Conservation (phyloP, 2,113 vertebrate species). For the Plotosus lineatus region DNA sequence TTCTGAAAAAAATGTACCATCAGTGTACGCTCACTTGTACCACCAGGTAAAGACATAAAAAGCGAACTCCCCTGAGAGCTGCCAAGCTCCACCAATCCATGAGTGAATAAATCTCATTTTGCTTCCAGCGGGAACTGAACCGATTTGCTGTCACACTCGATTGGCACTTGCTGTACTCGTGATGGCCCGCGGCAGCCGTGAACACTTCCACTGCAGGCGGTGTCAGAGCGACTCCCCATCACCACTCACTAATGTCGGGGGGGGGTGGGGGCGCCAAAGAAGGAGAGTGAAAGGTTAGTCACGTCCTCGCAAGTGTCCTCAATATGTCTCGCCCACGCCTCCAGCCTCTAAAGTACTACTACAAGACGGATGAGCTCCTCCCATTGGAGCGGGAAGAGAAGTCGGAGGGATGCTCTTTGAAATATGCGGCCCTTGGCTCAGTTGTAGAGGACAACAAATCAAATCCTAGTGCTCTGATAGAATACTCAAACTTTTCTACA, state of each 20-base stretch:
- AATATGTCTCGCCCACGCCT: slow-evolving; percentile 36
- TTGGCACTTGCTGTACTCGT: background rate
- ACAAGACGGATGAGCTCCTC: slow-evolving; percentile 19
- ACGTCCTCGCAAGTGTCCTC: slow-evolving; percentile 34
- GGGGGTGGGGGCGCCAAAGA: background rate
- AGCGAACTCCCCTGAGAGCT: background rate
- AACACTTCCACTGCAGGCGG: background rate
- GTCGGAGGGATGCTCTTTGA: background rate
- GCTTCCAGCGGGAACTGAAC: slow-evolving; percentile 1
- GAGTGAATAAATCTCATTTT: slow-evolving; percentile 7
- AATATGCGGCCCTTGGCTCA: background rate
- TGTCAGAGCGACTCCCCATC: slow-evolving; percentile 27
- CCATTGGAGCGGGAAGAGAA: slow-evolving; percentile 8
- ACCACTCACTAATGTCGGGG: background rate
- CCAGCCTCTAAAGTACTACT: slow-evolving; percentile 19
- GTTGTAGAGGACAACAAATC: slow-evolving; percentile 4
- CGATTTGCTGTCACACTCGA: background rate
- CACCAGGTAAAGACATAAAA: background rate
- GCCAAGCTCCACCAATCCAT: no score
- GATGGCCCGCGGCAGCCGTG: background rate
- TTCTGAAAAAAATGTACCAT: background rate
- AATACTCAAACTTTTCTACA: background rate
- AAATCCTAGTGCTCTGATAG: slow-evolving; percentile 10
- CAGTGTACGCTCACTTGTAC: background rate
- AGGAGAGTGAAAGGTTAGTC: slow-evolving; percentile 18